Evolutionary conservation across 2,113 vertebrate genomes (phyloP).

Genomic region (Oryzias curvinotus): DNA sequence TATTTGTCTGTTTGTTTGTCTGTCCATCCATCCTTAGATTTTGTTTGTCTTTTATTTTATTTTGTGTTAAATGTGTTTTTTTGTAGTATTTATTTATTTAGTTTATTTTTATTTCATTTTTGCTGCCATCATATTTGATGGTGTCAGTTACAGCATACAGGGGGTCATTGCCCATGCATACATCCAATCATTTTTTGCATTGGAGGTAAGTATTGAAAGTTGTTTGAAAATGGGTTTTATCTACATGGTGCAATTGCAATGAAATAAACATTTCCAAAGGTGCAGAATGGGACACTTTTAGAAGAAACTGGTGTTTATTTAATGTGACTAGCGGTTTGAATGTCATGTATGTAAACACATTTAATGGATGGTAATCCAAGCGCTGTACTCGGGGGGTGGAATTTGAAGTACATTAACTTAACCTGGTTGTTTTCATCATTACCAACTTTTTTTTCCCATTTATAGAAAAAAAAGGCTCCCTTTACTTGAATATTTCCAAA

Average conservation of each 20-base stretch:
- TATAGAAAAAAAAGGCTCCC: no score
- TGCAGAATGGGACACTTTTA: not conserved
- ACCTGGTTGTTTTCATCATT: not conserved
- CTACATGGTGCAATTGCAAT: not conserved
- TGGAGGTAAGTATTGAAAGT: not conserved
- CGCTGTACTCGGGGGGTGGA: not conserved
- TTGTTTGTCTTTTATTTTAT: no score
- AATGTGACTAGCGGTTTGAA: not conserved
- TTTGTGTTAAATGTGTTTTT: no score
- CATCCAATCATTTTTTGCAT: no score
- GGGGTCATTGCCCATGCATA: no score
- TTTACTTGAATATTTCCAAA: no score
- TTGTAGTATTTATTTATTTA: no score
- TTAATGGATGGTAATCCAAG: not conserved
- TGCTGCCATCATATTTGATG: no score
- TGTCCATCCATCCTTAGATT: no score
- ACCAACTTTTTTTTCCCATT: not conserved
- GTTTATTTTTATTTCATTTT: no score
- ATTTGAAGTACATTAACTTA: not conserved
- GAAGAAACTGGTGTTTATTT: not conserved
- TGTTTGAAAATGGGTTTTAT: not conserved
- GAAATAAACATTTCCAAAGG: not conserved
- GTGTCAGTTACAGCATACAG: no score
- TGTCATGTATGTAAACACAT: not conserved
- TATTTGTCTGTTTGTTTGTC: no score